A percentile compares a stretch with the other conserved stretches of the same genome.
phyloP scores from a whole-genome alignment of 2,113 vertebrate species.

The Protobothrops mucrosquamatus region DNA sequence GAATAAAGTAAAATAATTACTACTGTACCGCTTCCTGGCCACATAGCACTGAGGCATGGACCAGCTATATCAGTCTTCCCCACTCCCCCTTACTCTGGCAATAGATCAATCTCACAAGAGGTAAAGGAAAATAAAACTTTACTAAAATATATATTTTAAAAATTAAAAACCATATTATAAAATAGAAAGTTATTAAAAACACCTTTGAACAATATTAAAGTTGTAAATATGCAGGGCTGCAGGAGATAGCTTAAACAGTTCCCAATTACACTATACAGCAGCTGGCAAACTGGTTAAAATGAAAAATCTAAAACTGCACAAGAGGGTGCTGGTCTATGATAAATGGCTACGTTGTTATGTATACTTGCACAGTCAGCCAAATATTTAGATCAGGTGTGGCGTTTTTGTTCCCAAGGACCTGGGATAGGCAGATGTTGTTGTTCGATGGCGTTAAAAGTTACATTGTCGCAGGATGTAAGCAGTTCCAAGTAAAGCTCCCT shows the following conservation, averaged over 20 bases:
- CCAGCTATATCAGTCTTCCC: neutral
- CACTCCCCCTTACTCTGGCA: neutral
- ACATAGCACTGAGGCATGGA: neutral
- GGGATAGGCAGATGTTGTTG: neutral
- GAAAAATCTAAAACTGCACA: neutral
- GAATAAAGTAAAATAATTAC: neutral
- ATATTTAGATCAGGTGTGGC: neutral
- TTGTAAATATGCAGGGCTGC: neutral
- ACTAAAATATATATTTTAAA: neutral
- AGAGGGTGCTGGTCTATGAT: neutral
- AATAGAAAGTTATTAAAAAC: neutral
- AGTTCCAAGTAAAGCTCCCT: neutral
- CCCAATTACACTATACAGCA: neutral
- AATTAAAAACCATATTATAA: neutral
- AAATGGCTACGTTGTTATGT: neutral
- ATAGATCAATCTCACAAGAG: neutral
- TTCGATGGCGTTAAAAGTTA: neutral
- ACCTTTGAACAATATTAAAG: neutral
- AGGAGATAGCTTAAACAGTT: neutral
- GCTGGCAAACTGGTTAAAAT: neutral
- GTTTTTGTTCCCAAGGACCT: neutral
- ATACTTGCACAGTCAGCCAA: neutral
- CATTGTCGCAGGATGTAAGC: neutral
- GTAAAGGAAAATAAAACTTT: neutral
- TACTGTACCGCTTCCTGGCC: neutral